A percentile compares a stretch with the other conserved stretches of the same genome.
phyloP scores from a whole-genome alignment of 2,113 vertebrate genomes.

The Pomatostomus ruficeps region DNA sequence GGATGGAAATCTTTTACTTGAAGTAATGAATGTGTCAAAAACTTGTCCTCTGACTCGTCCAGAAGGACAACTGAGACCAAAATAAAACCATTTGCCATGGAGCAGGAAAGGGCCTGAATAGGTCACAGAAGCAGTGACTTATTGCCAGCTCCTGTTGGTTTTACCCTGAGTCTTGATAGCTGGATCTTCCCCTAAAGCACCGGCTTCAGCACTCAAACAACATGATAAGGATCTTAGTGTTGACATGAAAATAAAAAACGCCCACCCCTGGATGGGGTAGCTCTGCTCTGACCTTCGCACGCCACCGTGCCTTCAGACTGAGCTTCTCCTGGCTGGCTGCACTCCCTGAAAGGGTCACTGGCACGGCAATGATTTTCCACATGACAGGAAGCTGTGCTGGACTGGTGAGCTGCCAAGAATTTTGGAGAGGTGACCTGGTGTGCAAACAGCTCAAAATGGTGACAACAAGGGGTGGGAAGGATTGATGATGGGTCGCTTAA shows the following conservation, averaged over 20 bases:
- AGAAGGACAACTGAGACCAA: background rate
- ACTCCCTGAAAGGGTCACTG: background rate
- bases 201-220: background rate
- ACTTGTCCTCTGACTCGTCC: background rate
- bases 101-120: background rate
- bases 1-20: background rate
- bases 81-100: background rate
- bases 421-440: background rate
- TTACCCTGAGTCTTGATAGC: background rate
- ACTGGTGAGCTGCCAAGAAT: background rate
- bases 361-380: background rate
- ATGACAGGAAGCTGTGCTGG: background rate
- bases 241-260: background rate
- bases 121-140: background rate
- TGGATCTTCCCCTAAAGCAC: background rate
- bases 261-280: background rate
- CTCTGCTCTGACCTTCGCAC: accelerated
- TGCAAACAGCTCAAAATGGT: background rate
- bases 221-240: background rate
- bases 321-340: background rate
- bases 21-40: background rate
- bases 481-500: background rate
- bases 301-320: accelerated
- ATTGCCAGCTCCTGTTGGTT: background rate
- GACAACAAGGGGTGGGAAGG: background rate